phyloP scores from a whole-genome alignment of 2,113 vertebrate genomes.

The Grammomys dolichurus region DNA sequence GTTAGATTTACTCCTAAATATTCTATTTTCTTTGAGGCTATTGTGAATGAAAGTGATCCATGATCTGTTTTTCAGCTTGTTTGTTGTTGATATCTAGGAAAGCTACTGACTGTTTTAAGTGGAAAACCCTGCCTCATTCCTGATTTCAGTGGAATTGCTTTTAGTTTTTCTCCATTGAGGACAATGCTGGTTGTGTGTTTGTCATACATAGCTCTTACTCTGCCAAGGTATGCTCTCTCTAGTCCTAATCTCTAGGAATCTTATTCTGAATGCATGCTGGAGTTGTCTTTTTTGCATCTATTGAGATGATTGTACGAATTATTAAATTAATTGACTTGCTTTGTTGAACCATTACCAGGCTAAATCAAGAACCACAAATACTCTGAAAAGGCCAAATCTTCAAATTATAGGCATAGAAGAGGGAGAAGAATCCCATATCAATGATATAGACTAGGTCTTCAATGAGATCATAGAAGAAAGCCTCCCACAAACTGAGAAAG shows the following conservation, averaged over 20 bases:
- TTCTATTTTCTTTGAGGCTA: not conserved
- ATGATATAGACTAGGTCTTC: not conserved
- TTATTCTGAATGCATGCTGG: not conserved
- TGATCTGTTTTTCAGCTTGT: not conserved
- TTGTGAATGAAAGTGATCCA: not conserved
- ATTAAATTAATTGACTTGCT: not conserved
- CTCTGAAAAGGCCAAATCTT: not conserved
- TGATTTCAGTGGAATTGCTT: not conserved
- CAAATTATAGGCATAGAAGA: not conserved
- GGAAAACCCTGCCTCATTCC: not conserved
- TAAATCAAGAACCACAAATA: not conserved
- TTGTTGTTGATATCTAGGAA: not conserved
- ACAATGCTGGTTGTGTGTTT: not conserved
- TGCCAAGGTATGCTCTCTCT: not conserved
- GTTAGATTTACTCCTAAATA: not conserved
- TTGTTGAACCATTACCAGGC: not conserved
- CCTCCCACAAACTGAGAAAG: not conserved
- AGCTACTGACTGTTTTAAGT: not conserved
- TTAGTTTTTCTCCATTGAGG: not conserved
- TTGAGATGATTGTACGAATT: not conserved
- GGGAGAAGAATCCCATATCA: not conserved
- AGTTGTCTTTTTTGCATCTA: not conserved
- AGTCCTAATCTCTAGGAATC: not conserved
- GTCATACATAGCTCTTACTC: not conserved
- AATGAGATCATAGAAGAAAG: not conserved